These are phyloP conservation scores for Paradoxurus hermaphroditus DNA, from an alignment of 2,113 vertebrate genomes.

Conservation along the genomic window DNA sequence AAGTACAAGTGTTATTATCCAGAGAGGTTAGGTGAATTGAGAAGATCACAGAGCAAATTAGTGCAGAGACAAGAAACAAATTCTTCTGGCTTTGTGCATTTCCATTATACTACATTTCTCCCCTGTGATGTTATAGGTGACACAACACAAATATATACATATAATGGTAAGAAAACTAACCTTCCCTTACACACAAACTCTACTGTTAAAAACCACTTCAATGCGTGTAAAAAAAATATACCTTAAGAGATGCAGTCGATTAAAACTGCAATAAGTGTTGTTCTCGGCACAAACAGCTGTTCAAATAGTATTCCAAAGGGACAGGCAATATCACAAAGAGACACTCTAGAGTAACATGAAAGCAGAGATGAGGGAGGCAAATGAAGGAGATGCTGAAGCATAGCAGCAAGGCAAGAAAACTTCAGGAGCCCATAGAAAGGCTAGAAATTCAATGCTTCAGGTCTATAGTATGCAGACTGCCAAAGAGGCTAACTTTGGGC, in stretches of 20 bases:
- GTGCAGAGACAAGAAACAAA: background rate
- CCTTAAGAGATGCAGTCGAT: background rate
- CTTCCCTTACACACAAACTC: background rate
- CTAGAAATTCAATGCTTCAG: background rate
- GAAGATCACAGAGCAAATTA: slow-evolving; percentile 26
- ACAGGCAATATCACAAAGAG: background rate
- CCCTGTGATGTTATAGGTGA: background rate
- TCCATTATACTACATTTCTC: background rate
- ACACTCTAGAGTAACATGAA: background rate
- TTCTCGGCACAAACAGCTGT: slow-evolving; percentile 23
- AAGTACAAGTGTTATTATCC: background rate
- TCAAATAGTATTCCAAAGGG: background rate
- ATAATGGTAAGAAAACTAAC: background rate
- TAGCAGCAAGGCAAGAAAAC: background rate
- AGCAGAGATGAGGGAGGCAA: background rate
- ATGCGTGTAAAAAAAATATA: background rate
- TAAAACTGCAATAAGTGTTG: slow-evolving; percentile 28
- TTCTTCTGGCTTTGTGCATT: background rate
- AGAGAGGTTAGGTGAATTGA: background rate
- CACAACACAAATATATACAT: background rate
- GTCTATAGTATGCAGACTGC: background rate
- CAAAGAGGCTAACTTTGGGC: background rate
- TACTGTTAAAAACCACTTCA: background rate
- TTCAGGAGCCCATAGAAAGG: background rate
- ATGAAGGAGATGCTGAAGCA: background rate